Conservation (phyloP, 2,113 vertebrate genomes). For the Gymnobelideus leadbeateri region DNA sequence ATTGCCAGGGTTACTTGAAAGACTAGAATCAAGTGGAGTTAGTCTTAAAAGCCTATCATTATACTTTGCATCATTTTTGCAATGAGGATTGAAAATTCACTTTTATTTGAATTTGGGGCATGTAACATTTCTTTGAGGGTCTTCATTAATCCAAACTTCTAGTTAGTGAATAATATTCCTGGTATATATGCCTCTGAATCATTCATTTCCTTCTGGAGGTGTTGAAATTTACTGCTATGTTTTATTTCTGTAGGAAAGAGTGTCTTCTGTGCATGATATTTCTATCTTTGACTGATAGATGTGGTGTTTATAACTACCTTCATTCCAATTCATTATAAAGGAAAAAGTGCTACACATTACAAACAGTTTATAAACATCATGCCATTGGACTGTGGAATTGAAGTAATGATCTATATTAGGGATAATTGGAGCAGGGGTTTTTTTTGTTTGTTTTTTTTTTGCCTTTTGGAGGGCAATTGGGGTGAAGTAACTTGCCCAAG, state of each 20-base stretch:
- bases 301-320: constrained; percentile 28
- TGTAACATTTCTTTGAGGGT: not conserved
- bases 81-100: not conserved
- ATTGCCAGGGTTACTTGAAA: not conserved
- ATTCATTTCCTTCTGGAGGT: constrained; percentile 4
- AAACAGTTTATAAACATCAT: constrained; percentile 48
- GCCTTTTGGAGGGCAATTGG: no score
- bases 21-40: constrained; percentile 10
- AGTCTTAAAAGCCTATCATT: constrained; percentile 14
- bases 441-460: no score
- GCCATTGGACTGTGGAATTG: constrained; percentile 59
- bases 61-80: not conserved
- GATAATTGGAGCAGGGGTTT: constrained; percentile 58
- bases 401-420: constrained; percentile 71
- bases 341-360: constrained; percentile 24
- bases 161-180: not conserved
- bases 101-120: not conserved
- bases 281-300: constrained; percentile 41
- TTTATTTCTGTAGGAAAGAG: constrained; percentile 29
- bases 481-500: no score
- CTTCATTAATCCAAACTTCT: not conserved
- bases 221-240: constrained; percentile 14
- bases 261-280: constrained; percentile 37
- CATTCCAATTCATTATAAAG: constrained; percentile 36
- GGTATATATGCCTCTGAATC: not conserved